A percentile compares a stretch with the other conserved stretches of the same genome.
These are phyloP conservation scores for Pundamilia nyererei DNA, from an alignment of 2,113 vertebrate genomes.

Conservation along the genomic window DNA sequence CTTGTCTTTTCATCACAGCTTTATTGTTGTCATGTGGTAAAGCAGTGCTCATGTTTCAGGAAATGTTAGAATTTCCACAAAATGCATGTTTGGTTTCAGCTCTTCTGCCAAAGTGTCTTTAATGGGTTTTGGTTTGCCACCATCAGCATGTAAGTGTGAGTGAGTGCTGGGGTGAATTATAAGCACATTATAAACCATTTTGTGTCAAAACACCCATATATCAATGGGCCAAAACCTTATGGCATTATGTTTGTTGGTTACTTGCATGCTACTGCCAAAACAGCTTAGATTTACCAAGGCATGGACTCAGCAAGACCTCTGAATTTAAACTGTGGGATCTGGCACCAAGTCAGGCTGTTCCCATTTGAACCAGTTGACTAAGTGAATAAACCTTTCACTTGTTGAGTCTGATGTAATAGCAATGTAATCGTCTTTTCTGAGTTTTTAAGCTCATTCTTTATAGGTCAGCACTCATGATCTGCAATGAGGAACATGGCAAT, in stretches of 20 bases:
- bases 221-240: neutral
- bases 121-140: neutral
- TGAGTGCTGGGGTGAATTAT: neutral
- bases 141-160: neutral
- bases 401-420: neutral
- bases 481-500: neutral
- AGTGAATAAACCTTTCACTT: no score
- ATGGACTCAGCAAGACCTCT: neutral
- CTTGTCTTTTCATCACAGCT: neutral
- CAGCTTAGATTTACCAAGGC: neutral
- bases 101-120: neutral
- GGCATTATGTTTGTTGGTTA: neutral
- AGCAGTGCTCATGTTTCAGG: neutral
- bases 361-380: neutral
- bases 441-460: neutral
- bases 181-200: neutral
- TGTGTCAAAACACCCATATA: neutral
- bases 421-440: neutral
- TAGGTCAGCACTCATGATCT: neutral
- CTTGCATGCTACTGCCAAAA: neutral
- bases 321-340: neutral
- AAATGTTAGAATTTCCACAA: neutral
- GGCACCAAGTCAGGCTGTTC: neutral
- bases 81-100: neutral
- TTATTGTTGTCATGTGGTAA: neutral